Base-by-base conservation (phyloP, 2,888 invertebrate species). In the Papilio gigon region DNA sequence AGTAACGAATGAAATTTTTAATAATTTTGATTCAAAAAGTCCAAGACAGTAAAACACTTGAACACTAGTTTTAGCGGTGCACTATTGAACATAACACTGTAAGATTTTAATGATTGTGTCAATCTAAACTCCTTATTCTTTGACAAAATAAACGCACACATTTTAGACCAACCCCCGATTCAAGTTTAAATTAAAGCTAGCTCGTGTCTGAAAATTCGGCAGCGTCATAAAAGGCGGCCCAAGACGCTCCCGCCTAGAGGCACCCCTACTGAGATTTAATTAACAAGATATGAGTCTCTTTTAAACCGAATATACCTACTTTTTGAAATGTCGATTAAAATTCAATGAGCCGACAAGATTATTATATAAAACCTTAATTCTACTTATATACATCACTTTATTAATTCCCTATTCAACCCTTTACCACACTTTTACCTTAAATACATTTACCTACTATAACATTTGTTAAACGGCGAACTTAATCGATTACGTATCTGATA, bases 231-330 rank as follows among this genome's bases (percentile, higher is more conserved):
- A 82, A 84, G 81, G 80, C 82, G 79, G 79, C 71, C 81, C 79
- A 84, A 84, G 86, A 84, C 77, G 80, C 69, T 77, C 81, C 80
- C 84, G 83, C 84, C 84, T 80, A 77, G 79, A 85, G 86, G 86
- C 88, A 78, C 87, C 90, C 90, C 65, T 78, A 84, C 89, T 82
- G 90, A 87, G 91, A 92, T 92, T 92, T 92, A 91, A 92, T 92
- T 92, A 92, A 91, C 89, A 85, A 90, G 91, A 92, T 91, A 92
- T 88, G 89, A 84, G 84, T 85, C 87, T 88, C 88, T 89, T 90
- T 89, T 84, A 89, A 87, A 89, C 86, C 85, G 85, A 85, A 86
- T 86, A 84, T 80, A 85, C 86, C 87, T 82, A 89, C 87, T 88
- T 89, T 90, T 89, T 80, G 86, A 87, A 84, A 85, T 85, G 85